These are phyloP conservation scores for Oophaga pumilio DNA, from an alignment of 2,113 vertebrate genomes.

Conservation along the genomic window DNA sequence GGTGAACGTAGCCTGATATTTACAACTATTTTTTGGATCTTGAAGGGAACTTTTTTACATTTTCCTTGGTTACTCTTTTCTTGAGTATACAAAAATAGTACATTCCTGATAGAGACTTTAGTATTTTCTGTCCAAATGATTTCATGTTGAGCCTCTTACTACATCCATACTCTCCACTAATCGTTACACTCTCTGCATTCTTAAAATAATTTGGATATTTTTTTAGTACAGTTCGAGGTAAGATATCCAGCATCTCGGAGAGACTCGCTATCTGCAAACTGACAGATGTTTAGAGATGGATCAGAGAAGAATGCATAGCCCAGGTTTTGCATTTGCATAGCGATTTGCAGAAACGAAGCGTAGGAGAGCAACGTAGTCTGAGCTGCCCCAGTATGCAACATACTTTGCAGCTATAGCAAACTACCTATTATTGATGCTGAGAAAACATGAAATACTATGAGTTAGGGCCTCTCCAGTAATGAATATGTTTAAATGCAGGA, in stretches of 20 bases:
- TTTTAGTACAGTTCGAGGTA: neutral
- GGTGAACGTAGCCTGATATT: neutral
- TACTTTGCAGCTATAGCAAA: neutral
- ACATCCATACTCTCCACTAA: neutral
- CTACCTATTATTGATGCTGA: neutral
- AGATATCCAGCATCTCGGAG: neutral
- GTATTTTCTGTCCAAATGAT: slow-evolving; percentile 7
- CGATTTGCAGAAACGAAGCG: neutral
- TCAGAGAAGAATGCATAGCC: slow-evolving; percentile 23
- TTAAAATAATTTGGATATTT: slow-evolving; percentile 44
- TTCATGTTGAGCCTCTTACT: neutral
- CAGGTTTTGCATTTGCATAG: slow-evolving; percentile 3
- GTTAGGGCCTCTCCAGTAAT: slow-evolving; percentile 28
- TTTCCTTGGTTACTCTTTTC: neutral
- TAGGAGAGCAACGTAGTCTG: neutral
- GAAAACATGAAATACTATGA: slow-evolving; percentile 6
- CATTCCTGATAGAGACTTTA: neutral
- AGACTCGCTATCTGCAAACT: slow-evolving; percentile 30
- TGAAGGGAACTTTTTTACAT: neutral
- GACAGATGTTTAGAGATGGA: slow-evolving; percentile 36
- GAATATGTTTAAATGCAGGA: slow-evolving; percentile 43
- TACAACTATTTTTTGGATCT: neutral
- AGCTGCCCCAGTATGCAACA: neutral
- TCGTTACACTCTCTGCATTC: slow-evolving; percentile 39
- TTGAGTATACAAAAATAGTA: neutral